Evolutionary conservation across 1,140 invertebrate genomes (phyloP).

Genomic region (Aphidius ervi): DNA sequence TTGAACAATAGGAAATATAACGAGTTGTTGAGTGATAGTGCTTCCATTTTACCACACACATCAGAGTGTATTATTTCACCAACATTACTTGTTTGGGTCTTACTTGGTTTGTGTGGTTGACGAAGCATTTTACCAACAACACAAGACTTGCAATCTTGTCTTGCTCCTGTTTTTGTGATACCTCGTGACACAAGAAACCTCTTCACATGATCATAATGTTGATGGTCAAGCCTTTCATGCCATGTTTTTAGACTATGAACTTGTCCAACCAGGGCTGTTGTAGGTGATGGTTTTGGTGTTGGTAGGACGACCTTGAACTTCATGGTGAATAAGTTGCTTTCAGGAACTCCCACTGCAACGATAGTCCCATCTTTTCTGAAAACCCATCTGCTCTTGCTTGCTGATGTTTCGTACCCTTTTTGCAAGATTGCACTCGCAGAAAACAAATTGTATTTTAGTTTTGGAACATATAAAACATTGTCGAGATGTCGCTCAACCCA

Average conservation of each 20-base stretch:
- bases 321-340: constrained; percentile 16
- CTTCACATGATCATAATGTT: constrained; percentile 39
- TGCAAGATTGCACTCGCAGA: constrained; percentile 13
- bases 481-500: constrained; percentile 27
- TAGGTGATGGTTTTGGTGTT: too few relatives aligned
- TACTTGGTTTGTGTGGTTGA: too few relatives aligned
- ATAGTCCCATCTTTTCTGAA: constrained; percentile 1
- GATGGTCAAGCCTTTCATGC: constrained; percentile 43
- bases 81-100: too few relatives aligned
- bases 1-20: too few relatives aligned
- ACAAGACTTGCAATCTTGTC: constrained; percentile 37
- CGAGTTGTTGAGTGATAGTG: too few relatives aligned
- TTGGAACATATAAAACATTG: constrained; percentile 41
- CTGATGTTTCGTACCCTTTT: constrained; percentile 2
- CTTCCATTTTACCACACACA: too few relatives aligned
- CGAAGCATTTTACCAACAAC: constrained; percentile 41
- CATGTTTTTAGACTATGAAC: constrained; percentile 30
- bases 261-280: too few relatives aligned
- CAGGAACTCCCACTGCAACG: constrained; percentile 10
- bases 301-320: background rate
- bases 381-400: background rate
- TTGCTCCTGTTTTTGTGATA: constrained; percentile 24
- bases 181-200: constrained; percentile 30
- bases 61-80: too few relatives aligned
- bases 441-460: constrained; percentile 23